phyloP scores from a whole-genome alignment of 2,888 invertebrate genomes.

The Macrosoma leucophasiata region DNA sequence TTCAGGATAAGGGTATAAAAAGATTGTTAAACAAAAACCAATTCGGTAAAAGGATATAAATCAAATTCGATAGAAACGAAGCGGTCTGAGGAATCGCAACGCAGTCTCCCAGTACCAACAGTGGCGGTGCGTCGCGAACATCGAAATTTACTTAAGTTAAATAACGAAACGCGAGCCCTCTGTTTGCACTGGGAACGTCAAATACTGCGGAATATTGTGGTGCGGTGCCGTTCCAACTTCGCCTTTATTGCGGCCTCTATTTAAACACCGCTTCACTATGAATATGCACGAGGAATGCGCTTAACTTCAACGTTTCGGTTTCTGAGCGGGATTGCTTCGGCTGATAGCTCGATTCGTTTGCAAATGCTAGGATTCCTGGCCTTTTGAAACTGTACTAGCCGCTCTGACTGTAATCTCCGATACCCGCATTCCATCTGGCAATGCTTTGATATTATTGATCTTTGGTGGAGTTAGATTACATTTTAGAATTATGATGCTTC shows the following conservation, averaged over 20 bases:
- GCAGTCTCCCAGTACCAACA: slow-evolving; percentile 42
- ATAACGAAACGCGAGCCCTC: slow-evolving; percentile 71
- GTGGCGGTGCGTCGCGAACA: slow-evolving; percentile 58
- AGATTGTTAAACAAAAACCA: no score
- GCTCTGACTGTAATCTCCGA: no score
- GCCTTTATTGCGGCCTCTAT: slow-evolving; percentile 52
- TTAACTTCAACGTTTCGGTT: slow-evolving; percentile 36
- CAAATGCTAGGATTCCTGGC: slow-evolving; percentile 11
- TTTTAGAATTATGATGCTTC: no score
- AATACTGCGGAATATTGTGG: slow-evolving; percentile 49
- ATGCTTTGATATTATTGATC: no score
- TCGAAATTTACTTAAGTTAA: slow-evolving; percentile 75
- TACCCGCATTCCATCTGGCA: no score
- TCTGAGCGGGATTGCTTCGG: slow-evolving; percentile 30
- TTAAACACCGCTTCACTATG: slow-evolving; percentile 47
- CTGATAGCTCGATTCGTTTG: slow-evolving; percentile 18
- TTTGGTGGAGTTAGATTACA: no score
- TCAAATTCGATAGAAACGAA: slow-evolving; percentile 27
- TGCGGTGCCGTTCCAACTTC: slow-evolving; percentile 33
- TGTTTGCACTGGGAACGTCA: slow-evolving; percentile 62
- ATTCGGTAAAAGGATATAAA: no score
- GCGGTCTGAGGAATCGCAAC: slow-evolving; percentile 14
- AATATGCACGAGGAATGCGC: slow-evolving; percentile 55
- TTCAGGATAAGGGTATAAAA: no score
- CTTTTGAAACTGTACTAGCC: no score